Evolutionary conservation across 2,888 invertebrate species (phyloP).

Genomic region (Meteorus colon): DNA sequence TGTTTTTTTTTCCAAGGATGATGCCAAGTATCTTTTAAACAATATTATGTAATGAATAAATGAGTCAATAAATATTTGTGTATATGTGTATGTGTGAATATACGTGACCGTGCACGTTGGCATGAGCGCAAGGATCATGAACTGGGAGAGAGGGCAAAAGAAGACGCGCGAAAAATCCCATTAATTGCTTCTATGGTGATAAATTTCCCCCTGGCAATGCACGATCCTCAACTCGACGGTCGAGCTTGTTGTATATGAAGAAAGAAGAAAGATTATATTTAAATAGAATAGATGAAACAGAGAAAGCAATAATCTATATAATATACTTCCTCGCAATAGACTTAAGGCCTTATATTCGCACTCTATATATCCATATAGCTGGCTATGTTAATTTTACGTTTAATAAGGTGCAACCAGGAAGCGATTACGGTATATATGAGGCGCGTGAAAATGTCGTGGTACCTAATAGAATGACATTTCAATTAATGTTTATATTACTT

Average conservation of each 20-base stretch:
- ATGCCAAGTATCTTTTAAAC: neutral
- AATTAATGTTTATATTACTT: conserved; percentile 65
- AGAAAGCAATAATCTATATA: conserved; percentile 10
- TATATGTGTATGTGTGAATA: conserved; percentile 12
- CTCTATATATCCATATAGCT: conserved; percentile 52
- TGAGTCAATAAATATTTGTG: conserved; percentile 3
- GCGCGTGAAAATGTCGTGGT: conserved; percentile 66
- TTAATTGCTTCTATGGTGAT: conserved; percentile 72
- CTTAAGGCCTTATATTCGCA: conserved; percentile 41
- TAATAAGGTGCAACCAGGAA: conserved; percentile 70
- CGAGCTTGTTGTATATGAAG: conserved; percentile 16
- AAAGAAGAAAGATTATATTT: conserved; percentile 15
- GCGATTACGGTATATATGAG: conserved; percentile 52
- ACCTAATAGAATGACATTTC: conserved; percentile 65
- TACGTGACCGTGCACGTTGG: conserved; percentile 40
- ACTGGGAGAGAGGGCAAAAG: conserved; percentile 50
- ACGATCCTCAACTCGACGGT: conserved; percentile 60
- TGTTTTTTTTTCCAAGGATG: neutral
- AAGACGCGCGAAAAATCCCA: conserved; percentile 64
- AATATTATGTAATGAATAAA: conserved; percentile 19
- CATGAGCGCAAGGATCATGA: conserved; percentile 64
- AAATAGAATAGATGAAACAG: conserved; percentile 32
- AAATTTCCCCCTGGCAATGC: conserved; percentile 70
- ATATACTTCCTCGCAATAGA: conserved; percentile 39
- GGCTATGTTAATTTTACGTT: conserved; percentile 71